Percentiles rank a stretch among this genome's conserved stretches.
Evolutionary conservation across 2,797 vertebrate genomes (phyloP).

Genomic region (Muraenolepis orangiensis): DNA sequence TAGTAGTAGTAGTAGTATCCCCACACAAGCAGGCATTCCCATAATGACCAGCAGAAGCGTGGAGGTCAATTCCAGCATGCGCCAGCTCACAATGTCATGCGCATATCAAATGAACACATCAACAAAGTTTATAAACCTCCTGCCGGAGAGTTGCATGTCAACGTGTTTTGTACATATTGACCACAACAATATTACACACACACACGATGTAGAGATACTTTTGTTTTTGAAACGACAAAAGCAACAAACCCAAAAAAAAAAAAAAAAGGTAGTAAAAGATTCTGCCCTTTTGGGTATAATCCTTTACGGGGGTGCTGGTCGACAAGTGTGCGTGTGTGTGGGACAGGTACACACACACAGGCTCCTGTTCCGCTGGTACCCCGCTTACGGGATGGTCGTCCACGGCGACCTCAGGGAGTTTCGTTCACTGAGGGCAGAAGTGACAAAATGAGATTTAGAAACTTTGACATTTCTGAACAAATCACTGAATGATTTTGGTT

Average conservation of each 20-base stretch:
- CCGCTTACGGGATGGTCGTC: background rate
- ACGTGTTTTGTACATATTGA: conserved; percentile 12
- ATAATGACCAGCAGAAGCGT: conserved; percentile 35
- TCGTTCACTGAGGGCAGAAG: conserved; percentile 38
- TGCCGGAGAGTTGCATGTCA: conserved; percentile 22
- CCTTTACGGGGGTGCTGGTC: background rate
- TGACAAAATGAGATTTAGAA: conserved; percentile 8
- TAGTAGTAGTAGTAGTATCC: background rate
- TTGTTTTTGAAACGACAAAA: too few relatives aligned
- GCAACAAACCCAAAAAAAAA: too few relatives aligned
- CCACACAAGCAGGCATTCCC: background rate
- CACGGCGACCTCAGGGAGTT: conserved; percentile 14
- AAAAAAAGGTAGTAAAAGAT: conserved; percentile 61
- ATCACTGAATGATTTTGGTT: background rate
- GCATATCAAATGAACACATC: conserved; percentile 33
- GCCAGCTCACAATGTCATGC: conserved; percentile 57
- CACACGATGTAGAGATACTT: conserved; percentile 32
- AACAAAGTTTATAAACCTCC: conserved; percentile 7
- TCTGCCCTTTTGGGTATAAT: conserved; percentile 30
- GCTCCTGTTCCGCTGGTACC: conserved; percentile 11
- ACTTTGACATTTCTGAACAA: too few relatives aligned
- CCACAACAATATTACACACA: conserved; percentile 31
- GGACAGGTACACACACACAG: conserved; percentile 14
- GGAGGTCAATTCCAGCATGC: conserved; percentile 64
- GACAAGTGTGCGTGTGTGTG: conserved; percentile 24